Conservation (phyloP, 2,113 vertebrate species). For the Panthera leo region DNA sequence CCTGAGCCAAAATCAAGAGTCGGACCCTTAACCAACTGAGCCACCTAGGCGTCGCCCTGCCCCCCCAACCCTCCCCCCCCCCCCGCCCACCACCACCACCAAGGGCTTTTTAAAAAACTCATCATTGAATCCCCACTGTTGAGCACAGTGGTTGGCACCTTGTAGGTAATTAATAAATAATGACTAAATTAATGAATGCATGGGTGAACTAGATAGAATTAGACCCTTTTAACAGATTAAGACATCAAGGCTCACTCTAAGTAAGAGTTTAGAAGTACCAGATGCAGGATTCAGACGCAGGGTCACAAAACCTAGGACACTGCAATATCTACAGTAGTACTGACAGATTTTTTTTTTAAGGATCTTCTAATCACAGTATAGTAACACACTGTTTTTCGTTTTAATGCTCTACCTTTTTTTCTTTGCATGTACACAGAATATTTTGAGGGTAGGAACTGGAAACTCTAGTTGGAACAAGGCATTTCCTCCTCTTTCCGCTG, state of each 20-base stretch:
- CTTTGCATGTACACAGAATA: too few species aligned
- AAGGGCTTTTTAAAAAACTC: background rate
- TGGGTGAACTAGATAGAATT: background rate
- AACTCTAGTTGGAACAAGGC: background rate
- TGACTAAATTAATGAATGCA: background rate
- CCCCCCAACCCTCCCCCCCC: too few species aligned
- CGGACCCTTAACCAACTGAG: too few species aligned
- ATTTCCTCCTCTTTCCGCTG: slow-evolving; percentile 10
- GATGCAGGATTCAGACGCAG: background rate
- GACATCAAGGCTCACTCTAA: background rate
- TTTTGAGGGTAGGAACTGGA: background rate
- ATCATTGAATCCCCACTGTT: background rate
- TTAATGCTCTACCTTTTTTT: background rate
- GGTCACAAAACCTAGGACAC: background rate
- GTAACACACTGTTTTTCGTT: background rate
- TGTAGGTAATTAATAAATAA: background rate
- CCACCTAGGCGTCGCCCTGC: too few species aligned
- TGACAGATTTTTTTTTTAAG: background rate
- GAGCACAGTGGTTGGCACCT: background rate
- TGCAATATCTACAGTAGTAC: fast-evolving
- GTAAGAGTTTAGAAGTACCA: background rate
- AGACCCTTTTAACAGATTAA: background rate
- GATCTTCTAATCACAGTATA: background rate
- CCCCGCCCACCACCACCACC: too few species aligned
- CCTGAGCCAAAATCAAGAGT: too few species aligned